Base-by-base conservation (phyloP, 2,888 invertebrate genomes). In the Drosophila longiperda region DNA sequence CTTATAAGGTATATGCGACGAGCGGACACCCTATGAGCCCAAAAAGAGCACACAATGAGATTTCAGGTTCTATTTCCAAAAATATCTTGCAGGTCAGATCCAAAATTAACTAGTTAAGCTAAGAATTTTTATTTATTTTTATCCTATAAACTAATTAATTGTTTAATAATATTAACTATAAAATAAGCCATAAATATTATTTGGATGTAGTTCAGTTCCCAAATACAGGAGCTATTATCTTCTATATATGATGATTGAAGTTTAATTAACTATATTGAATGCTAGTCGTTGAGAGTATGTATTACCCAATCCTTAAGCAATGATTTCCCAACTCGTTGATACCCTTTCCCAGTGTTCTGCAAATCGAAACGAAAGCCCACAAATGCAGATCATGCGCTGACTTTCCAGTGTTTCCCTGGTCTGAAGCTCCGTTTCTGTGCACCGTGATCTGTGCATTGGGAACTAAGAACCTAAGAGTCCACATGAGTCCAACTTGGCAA, bases 311-410 rank as follows among this genome's bases (percentile, higher is more conserved):
- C 17, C 20, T 1, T 11, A n/a, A 9, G n/a, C 6, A 36, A 20
- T 15, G 9, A 1, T 33, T 23, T 34, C 52, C 12, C 45, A 53
- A 3, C 23, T 15, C 38, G 17, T 54, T 33, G 2, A 54, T 63
- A 58, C 65, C 26, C 64, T 70, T n/a, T 9, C 40, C n/a, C 26
- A 42, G 45, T 32, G 42, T 62, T 53, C 42, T 64, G 45, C 57
- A 32, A 61, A 60, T 55, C 42, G 53, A 54, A 42, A 34, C 33
- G 86, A 88, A 88, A 80, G 70, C 87, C 77, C 71, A 83, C 84
- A 88, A 87, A 73, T 88, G 70, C 77, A 76, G 76, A 83, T 78
- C 65, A 57, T 53, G 26, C 11, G 60, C 42, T 36, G 65, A 26
- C 29, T 48, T 26, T 34, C 17, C 38, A 12, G 48, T 45, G 38